Conservation (phyloP, 2,888 invertebrate genomes). For the Drosophila dives region DNA sequence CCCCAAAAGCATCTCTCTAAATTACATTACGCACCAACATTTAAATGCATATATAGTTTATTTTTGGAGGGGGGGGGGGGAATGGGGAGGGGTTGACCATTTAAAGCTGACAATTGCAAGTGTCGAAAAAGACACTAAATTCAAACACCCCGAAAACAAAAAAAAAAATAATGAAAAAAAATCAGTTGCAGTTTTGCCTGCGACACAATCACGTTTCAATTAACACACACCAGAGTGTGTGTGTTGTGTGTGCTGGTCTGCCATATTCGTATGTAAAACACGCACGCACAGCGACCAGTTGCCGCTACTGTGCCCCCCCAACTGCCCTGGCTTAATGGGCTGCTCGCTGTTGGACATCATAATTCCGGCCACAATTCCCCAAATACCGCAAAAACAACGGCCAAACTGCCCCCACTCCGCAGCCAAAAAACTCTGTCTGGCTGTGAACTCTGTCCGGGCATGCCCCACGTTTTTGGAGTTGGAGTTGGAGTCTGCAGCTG, state of each 20-base stretch:
- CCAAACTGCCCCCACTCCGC: slow-evolving; percentile 12
- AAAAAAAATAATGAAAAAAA: slow-evolving; percentile 3
- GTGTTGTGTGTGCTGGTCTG: background rate
- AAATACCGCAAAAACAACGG: slow-evolving; percentile 77
- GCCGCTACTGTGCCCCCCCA: background rate
- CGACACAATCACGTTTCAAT: slow-evolving; percentile 76
- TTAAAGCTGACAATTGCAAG: slow-evolving; percentile 59
- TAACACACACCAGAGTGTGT: slow-evolving; percentile 54
- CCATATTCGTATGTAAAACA: slow-evolving; percentile 77
- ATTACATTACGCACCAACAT: slow-evolving; percentile 72
- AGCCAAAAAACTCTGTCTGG: slow-evolving; percentile 35
- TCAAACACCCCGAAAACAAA: slow-evolving; percentile 4
- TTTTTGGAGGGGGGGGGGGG: background rate
- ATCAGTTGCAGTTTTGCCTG: slow-evolving; percentile 25
- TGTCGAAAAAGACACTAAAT: slow-evolving; percentile 60
- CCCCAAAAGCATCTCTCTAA: slow-evolving; percentile 77
- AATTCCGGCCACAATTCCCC: slow-evolving; percentile 78
- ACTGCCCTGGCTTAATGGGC: slow-evolving; percentile 56
- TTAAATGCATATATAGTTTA: slow-evolving; percentile 56
- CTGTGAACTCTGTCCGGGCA: slow-evolving; percentile 24
- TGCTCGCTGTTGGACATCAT: slow-evolving; percentile 63
- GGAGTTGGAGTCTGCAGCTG: slow-evolving; percentile 25
- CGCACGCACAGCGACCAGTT: slow-evolving; percentile 62
- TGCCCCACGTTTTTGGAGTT: slow-evolving; percentile 17
- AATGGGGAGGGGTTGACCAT: background rate